A percentile compares a stretch with the other conserved stretches of the same genome.
phyloP scores from a whole-genome alignment of 2,888 invertebrate species.

The Platypus cylindrus region DNA sequence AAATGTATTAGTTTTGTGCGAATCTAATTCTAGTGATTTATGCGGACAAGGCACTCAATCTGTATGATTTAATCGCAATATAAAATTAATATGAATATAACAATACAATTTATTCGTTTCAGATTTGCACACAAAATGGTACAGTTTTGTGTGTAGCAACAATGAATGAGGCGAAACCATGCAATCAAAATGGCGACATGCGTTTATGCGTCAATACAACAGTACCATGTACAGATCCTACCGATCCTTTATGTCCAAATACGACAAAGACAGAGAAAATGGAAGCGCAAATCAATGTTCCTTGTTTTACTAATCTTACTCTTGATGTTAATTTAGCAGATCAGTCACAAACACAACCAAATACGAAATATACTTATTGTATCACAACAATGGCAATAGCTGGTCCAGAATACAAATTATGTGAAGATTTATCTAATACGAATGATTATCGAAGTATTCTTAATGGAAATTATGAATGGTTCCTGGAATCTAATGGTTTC shows the following conservation, averaged over 20 bases:
- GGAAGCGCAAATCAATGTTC: constrained; percentile 23
- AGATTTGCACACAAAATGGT: constrained; percentile 28
- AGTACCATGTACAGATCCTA: constrained; percentile 21
- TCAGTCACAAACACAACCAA: constrained; percentile 10
- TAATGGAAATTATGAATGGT: constrained; percentile 21
- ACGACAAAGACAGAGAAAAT: constrained; percentile 18
- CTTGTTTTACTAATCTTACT: constrained; percentile 30
- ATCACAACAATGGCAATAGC: constrained; percentile 30
- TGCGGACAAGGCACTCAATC: constrained; percentile 24
- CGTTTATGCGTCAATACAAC: constrained; percentile 25
- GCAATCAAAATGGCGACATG: constrained; percentile 21
- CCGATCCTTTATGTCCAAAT: constrained; percentile 24
- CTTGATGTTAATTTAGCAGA: constrained; percentile 24
- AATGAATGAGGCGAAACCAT: constrained; percentile 24
- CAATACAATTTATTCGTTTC: constrained; percentile 4
- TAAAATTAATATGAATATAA: background rate
- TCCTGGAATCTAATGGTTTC: constrained; percentile 24
- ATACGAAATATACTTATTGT: constrained; percentile 24
- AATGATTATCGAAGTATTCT: constrained; percentile 19
- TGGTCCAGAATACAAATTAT: constrained; percentile 23
- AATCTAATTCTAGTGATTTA: constrained; percentile 26
- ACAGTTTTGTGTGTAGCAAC: constrained; percentile 29
- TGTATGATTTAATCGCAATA: constrained; percentile 7
- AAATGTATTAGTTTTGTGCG: constrained; percentile 27
- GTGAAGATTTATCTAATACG: constrained; percentile 12